Percentiles rank a stretch among this genome's conserved stretches.
phyloP scores from a whole-genome alignment of 1,140 invertebrate genomes.

The Aphaenogaster rudis region DNA sequence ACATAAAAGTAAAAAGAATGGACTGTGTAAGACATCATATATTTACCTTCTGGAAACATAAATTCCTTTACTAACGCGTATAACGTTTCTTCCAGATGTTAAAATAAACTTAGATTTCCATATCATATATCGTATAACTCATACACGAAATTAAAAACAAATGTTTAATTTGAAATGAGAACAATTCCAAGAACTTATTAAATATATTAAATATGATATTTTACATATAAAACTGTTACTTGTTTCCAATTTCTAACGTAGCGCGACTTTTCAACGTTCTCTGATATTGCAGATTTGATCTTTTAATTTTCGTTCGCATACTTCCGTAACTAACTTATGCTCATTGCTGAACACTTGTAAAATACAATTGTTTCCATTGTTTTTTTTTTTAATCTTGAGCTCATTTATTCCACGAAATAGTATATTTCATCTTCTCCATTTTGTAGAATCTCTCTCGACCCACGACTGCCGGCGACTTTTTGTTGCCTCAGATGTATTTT shows the following conservation, averaged over 20 bases:
- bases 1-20: slow-evolving; percentile 11
- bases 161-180: slow-evolving; percentile 22
- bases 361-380: slow-evolving; percentile 3
- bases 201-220: neutral
- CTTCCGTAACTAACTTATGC: slow-evolving; percentile 27
- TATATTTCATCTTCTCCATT: slow-evolving; percentile 38
- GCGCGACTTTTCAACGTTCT: neutral
- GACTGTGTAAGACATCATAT: neutral
- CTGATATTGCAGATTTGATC: neutral
- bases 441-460: neutral
- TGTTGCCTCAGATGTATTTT: slow-evolving; percentile 49
- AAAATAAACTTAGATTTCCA: slow-evolving; percentile 3
- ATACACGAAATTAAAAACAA: neutral
- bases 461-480: slow-evolving; percentile 44
- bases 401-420: slow-evolving; percentile 25
- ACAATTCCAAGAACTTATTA: neutral
- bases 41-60: slow-evolving; percentile 5
- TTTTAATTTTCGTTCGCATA: neutral
- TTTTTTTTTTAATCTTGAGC: slow-evolving; percentile 15
- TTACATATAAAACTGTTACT: neutral
- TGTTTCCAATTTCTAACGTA: neutral
- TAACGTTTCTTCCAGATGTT: neutral
- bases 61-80: neutral
- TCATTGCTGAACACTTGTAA: neutral
- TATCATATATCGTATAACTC: neutral